A percentile compares a stretch with the other conserved stretches of the same genome.
Conservation (phyloP, 2,797 vertebrate species). For the Nannoperca obscura region DNA sequence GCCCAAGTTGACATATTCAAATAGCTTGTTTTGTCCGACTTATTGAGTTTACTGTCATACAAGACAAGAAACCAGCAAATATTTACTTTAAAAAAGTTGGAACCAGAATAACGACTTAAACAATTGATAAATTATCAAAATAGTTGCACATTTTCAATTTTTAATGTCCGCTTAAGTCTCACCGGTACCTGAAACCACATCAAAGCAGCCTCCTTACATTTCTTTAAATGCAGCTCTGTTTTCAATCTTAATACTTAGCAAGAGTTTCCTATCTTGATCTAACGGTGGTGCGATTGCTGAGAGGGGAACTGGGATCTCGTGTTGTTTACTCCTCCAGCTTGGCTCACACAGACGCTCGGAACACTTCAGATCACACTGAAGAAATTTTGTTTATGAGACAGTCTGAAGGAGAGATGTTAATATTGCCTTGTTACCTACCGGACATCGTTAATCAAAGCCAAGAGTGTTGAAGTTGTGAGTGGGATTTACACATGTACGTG, state of each 20-base stretch:
- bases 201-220: neutral
- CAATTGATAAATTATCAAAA: neutral
- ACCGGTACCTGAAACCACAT: neutral
- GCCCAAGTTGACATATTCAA: neutral
- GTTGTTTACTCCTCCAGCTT: constrained; percentile 68
- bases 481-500: constrained; percentile 43
- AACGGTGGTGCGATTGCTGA: constrained; percentile 36
- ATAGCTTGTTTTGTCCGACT: neutral
- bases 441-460: constrained; percentile 63
- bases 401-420: constrained; percentile 54
- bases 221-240: constrained; percentile 3
- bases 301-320: constrained; percentile 48
- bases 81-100: neutral
- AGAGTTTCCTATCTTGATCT: constrained; percentile 31
- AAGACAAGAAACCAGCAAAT: neutral
- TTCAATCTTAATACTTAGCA: neutral
- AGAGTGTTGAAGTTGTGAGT: constrained; percentile 53
- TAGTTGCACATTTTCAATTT: neutral
- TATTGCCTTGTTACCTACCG: constrained; percentile 58
- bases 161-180: neutral
- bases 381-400: constrained; percentile 75
- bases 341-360: constrained; percentile 58
- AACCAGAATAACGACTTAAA: neutral
- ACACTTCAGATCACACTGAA: constrained; percentile 64
- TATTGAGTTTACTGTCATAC: neutral